These are phyloP conservation scores for Chlamydotis undulata DNA, from an alignment of 2,113 vertebrate genomes.

Conservation along the genomic window DNA sequence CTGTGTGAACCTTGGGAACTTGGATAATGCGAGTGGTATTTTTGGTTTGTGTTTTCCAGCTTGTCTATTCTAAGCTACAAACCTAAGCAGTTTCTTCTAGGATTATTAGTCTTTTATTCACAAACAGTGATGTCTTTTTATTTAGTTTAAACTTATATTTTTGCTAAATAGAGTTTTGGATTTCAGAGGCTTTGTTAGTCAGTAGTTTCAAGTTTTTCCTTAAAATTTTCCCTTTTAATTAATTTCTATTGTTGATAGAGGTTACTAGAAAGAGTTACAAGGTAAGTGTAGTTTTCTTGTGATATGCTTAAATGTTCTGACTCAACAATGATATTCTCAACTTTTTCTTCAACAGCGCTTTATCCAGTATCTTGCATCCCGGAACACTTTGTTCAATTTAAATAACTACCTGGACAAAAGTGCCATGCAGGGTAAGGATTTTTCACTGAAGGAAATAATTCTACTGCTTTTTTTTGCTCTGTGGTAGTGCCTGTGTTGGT, in stretches of 20 bases:
- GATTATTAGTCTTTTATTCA: not conserved
- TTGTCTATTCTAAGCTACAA: not conserved
- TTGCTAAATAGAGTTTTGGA: not conserved
- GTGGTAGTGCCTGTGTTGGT: not conserved
- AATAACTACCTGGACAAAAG: slow-evolving; percentile 97
- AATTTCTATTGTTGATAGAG: not conserved
- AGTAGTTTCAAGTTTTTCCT: not conserved
- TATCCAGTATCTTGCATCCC: slow-evolving; percentile 93
- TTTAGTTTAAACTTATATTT: not conserved
- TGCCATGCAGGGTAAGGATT: slow-evolving; percentile 87
- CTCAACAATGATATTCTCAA: not conserved
- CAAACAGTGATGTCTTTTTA: not conserved
- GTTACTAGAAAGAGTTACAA: not conserved
- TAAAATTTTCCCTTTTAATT: not conserved
- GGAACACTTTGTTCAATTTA: slow-evolving; percentile 93
- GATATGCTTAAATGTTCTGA: not conserved
- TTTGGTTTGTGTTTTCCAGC: not conserved
- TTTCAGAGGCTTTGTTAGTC: not conserved
- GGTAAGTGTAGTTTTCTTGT: not conserved
- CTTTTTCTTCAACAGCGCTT: slow-evolving; percentile 81
- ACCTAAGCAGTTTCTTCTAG: not conserved
- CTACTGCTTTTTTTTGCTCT: not conserved
- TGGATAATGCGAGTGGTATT: not conserved
- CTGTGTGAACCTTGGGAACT: not conserved
- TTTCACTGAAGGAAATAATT: not conserved